A percentile compares a stretch with the other conserved stretches of the same genome.
Conservation (phyloP, 2,888 invertebrate species). For the Ypsolopha sequella region DNA sequence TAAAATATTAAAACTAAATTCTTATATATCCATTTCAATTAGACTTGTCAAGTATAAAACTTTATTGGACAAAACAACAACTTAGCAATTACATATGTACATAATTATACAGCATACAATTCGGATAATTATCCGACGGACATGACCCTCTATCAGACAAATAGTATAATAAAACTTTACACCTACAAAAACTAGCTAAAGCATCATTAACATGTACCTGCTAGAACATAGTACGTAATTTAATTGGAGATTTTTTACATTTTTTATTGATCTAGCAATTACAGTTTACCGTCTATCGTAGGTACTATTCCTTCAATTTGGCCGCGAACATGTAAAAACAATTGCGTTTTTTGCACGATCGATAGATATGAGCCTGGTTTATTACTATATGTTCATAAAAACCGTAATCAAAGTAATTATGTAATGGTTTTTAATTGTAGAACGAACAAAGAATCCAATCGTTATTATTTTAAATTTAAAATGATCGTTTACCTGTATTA, state of each 20-base stretch:
- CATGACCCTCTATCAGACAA: too few relatives aligned
- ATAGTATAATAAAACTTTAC: too few relatives aligned
- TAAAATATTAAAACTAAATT: too few relatives aligned
- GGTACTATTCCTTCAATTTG: neutral
- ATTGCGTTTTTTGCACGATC: neutral
- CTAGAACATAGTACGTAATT: neutral
- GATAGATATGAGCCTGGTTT: neutral
- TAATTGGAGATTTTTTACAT: neutral
- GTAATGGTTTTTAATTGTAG: constrained; percentile 1
- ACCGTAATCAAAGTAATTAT: neutral
- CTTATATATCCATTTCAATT: too few relatives aligned
- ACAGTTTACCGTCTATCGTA: neutral
- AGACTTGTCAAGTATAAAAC: too few relatives aligned
- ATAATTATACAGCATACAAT: too few relatives aligned
- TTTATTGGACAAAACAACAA: too few relatives aligned
- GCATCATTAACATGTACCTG: neutral
- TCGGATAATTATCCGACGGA: too few relatives aligned
- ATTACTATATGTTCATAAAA: neutral
- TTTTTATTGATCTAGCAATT: neutral
- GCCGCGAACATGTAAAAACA: neutral
- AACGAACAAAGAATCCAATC: neutral
- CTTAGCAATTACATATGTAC: too few relatives aligned
- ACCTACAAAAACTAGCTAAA: too few relatives aligned
- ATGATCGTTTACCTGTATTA: neutral
- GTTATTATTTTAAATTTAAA: neutral